Base-by-base conservation (phyloP, 2,888 invertebrate genomes). In the Lepidonotus clava region DNA sequence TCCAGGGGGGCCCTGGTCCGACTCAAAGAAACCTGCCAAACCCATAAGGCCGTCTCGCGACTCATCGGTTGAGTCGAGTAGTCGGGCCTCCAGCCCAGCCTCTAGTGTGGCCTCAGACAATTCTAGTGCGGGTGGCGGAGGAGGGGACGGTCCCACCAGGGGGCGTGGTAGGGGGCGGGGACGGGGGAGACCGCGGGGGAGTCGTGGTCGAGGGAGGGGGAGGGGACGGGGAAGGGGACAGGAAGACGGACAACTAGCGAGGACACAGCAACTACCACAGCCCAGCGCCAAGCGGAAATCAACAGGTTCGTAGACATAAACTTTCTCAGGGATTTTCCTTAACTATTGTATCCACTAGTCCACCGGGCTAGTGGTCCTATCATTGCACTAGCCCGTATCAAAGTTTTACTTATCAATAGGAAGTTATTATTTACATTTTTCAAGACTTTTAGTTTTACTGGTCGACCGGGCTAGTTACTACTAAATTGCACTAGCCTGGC, bases 231-330 rank as follows among this genome's bases (percentile, higher is more conserved):
- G 71, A 6, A 34, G 71, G n/a, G 71, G 71, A 71, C 1, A 38
- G 36, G 71, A 24, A 28, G 66, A 66, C 0, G 28, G 2, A 2
- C 4, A 61, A 24, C 28, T 32, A 11, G 1, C 71, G 21, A 21
- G 36, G 6, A 71, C 71, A 36, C 14, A 34, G 38, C 18, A 71
- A 38, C 38, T 21, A 28, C 14, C 46, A 41, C 21, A 80, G 28
- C 80, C 80, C 2, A 24, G 80, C 46, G 51, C 80, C 5, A 80
- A 80, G 32, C 80, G 80, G 80, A 80, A 80, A 80, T 24, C 46
- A 4, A 14, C 24, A 8, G 66, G 51, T 51, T 14, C 14, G 51
- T 51, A 14, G 51, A 14, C 51, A 51, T 51, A 21, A 21, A 11
- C n/a, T n/a, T n/a, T n/a, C n/a, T n/a, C n/a, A n/a, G n/a, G n/a